Evolutionary conservation across 2,888 invertebrate genomes (phyloP), one percentile per base, ranked within the genome.

Genomic region (Isoperla grammatica): DNA sequence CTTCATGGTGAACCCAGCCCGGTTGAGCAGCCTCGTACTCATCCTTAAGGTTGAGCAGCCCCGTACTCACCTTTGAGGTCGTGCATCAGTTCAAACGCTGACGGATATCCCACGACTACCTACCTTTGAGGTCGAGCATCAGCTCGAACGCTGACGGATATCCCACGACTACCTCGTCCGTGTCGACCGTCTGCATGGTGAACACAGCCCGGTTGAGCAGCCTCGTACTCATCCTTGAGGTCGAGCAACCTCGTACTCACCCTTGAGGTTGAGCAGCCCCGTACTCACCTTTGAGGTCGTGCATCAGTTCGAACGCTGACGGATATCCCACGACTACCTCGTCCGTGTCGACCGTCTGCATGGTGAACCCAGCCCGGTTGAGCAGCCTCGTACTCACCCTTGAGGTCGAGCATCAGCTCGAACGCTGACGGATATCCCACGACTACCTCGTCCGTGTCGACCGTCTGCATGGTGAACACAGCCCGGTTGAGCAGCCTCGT

Each of bases 261-360:
- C n/a, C n/a, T n/a, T n/a, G n/a, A n/a, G n/a, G 23, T 37, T n/a
- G n/a, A n/a, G n/a, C n/a, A n/a, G n/a, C n/a, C n/a, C n/a, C 57
- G n/a, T n/a, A n/a, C n/a, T n/a, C n/a, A n/a, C n/a, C n/a, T n/a
- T 92, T 86, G 2, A 98, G 78, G 75, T 99, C 99, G 74, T 84
- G 81, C 91, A 99, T 92, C 2, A 99, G 78, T 71, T 97, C 91
- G 79, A 94, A 94, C 78, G 96, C 88, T 37, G 84, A 82, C 0
- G 99, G 98, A 74, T 92, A 99, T 65, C 88, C 86, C 2, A 99
- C 82, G 2, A 86, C 82, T 37, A 99, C 78, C 69, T 95, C 90
- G 75, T 99, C 98, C 1, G 94, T 87, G 73, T 99, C 95, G 49
- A 97, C 90, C 0, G 97, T 97, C 45, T 95, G 79, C 79, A 97